Percentiles rank a stretch among this genome's conserved stretches.
Conservation (phyloP, 2,888 invertebrate genomes). For the Noctua fimbriata region DNA sequence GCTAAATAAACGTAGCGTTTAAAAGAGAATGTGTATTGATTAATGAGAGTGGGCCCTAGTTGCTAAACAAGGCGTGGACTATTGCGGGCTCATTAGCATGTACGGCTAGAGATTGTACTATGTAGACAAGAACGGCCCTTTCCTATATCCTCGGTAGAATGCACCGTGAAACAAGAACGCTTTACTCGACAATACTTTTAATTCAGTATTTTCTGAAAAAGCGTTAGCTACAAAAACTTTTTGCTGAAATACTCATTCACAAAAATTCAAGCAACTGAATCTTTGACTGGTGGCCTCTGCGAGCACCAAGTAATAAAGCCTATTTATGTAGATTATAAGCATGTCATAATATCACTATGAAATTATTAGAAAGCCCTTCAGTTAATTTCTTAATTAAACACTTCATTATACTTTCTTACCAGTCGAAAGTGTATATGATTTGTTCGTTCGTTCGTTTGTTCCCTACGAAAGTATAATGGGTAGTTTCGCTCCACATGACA, state of each 20-base stretch:
- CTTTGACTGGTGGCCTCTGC: neutral
- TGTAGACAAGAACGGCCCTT: slow-evolving; percentile 69
- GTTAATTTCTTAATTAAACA: slow-evolving; percentile 47
- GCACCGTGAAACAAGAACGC: slow-evolving; percentile 8
- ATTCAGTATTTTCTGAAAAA: neutral
- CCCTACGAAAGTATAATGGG: slow-evolving; percentile 84
- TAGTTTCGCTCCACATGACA: slow-evolving; percentile 88
- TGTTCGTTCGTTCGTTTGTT: slow-evolving; percentile 82
- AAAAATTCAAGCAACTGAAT: neutral
- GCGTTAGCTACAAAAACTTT: neutral
- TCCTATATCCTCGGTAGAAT: slow-evolving; percentile 53
- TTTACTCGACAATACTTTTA: neutral
- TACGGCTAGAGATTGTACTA: slow-evolving; percentile 63
- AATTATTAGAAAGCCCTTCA: slow-evolving; percentile 58
- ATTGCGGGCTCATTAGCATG: slow-evolving; percentile 79
- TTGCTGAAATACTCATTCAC: no score
- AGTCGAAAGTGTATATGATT: slow-evolving; percentile 82
- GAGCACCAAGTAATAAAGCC: neutral
- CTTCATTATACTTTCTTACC: slow-evolving; percentile 51
- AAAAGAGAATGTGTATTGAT: slow-evolving; percentile 80
- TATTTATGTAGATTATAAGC: neutral
- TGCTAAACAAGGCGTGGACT: slow-evolving; percentile 83
- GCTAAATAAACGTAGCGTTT: slow-evolving; percentile 62
- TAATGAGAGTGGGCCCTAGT: slow-evolving; percentile 80
- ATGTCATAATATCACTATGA: slow-evolving; percentile 1